Conservation (phyloP, 2,888 invertebrate genomes). For the Exocentrus adspersus region DNA sequence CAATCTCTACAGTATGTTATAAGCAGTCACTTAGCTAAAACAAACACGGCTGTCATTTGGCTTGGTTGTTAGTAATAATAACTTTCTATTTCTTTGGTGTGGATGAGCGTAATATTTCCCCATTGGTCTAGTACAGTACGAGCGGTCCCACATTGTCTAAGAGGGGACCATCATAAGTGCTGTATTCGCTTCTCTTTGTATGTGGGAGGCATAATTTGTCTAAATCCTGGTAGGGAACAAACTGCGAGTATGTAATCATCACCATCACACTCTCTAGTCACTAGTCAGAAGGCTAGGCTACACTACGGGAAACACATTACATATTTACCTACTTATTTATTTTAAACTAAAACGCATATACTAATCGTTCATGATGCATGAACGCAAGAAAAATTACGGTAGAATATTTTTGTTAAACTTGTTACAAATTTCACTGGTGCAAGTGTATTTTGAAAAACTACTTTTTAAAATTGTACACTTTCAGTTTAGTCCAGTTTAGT, state of each 20-base stretch:
- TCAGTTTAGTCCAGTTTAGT: no score
- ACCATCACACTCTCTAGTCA: neutral
- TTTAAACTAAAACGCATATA: no score
- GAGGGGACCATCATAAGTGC: slow-evolving; percentile 46
- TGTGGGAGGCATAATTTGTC: slow-evolving; percentile 49
- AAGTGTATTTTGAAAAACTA: no score
- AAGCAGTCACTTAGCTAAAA: slow-evolving; percentile 8
- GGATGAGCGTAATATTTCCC: slow-evolving; percentile 28
- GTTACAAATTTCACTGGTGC: no score
- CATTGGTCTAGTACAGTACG: slow-evolving; percentile 39
- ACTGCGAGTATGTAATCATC: slow-evolving; percentile 18
- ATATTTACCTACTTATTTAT: no score
- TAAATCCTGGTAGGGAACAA: slow-evolving; percentile 33
- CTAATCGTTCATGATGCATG: no score
- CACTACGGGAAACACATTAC: neutral
- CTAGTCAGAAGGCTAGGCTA: neutral
- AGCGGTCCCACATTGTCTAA: slow-evolving; percentile 37
- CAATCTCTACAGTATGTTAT: no score
- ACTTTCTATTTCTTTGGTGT: slow-evolving; percentile 31
- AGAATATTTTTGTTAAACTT: no score
- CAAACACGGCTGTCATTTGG: slow-evolving; percentile 21
- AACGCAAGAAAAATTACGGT: no score
- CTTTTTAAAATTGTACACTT: no score
- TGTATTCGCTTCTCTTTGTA: slow-evolving; percentile 45
- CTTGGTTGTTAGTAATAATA: slow-evolving; percentile 19